A percentile compares a stretch with the other conserved stretches of the same genome.
Conservation (phyloP, 2,888 invertebrate species). For the Abscondita cerata region DNA sequence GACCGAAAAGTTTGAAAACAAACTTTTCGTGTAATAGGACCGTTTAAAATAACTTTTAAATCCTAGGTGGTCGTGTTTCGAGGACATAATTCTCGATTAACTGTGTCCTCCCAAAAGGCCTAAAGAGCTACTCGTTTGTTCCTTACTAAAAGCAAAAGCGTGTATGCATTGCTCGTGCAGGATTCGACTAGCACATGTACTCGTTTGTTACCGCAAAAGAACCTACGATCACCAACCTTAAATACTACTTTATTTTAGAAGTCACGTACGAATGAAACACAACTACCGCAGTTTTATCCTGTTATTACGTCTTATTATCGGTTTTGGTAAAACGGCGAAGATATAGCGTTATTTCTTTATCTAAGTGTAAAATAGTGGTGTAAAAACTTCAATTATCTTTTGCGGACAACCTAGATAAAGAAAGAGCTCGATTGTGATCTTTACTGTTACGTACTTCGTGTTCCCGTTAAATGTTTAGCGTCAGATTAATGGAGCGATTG, state of each 20-base stretch:
- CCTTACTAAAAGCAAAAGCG: slow-evolving; percentile 53
- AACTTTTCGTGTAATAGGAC: slow-evolving; percentile 18
- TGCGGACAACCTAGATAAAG: background rate
- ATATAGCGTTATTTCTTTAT: slow-evolving; percentile 8
- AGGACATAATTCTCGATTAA: slow-evolving; percentile 51
- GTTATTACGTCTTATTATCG: slow-evolving; percentile 18
- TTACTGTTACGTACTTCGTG: slow-evolving; percentile 40
- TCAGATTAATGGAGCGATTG: slow-evolving; percentile 44
- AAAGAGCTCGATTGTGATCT: slow-evolving; percentile 32
- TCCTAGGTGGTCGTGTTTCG: slow-evolving; percentile 22
- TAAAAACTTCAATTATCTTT: background rate
- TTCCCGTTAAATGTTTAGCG: slow-evolving; percentile 41
- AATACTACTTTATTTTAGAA: slow-evolving; percentile 29
- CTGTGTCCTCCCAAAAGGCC: slow-evolving; percentile 46
- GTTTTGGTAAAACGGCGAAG: slow-evolving; percentile 4
- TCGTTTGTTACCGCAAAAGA: slow-evolving; percentile 30
- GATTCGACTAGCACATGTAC: slow-evolving; percentile 31
- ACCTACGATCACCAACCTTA: slow-evolving; percentile 23
- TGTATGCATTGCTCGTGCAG: slow-evolving; percentile 44
- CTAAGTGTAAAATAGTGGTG: slow-evolving; percentile 1
- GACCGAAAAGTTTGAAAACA: slow-evolving; percentile 16
- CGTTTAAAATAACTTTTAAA: slow-evolving; percentile 29
- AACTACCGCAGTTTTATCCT: slow-evolving; percentile 17
- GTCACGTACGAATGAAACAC: slow-evolving; percentile 22
- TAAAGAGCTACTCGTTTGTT: slow-evolving; percentile 49